These are phyloP conservation scores for Epizoanthus illoricatus DNA, from an alignment of 92 coral and sea anemone genomes.

Conservation along the genomic window DNA sequence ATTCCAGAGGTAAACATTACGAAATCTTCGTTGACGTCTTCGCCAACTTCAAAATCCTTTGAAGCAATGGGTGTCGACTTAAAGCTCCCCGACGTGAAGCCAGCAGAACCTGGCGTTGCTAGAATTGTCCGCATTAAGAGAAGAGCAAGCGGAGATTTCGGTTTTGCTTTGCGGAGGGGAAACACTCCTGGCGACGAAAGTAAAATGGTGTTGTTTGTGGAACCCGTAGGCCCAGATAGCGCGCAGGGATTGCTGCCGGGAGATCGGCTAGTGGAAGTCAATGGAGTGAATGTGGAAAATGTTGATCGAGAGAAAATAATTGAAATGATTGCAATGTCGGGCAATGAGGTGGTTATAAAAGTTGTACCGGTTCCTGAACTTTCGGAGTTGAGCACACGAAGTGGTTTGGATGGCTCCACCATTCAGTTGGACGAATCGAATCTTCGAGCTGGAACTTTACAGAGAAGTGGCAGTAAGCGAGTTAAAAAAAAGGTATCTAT, in stretches of 20 bases:
- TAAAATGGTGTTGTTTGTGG: slow-evolving; percentile 84
- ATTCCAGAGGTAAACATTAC: slow-evolving; percentile 50
- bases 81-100: slow-evolving; percentile 82
- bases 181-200: slow-evolving; percentile 74
- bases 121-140: slow-evolving; percentile 74
- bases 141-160: slow-evolving; percentile 92
- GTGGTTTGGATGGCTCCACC: slow-evolving; percentile 90
- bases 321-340: slow-evolving; percentile 93
- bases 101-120: slow-evolving; percentile 84
- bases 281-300: slow-evolving; percentile 84
- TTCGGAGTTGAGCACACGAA: slow-evolving; percentile 91
- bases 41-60: slow-evolving; percentile 83
- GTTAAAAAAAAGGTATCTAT: slow-evolving; percentile 89
- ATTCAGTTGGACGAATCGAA: slow-evolving; percentile 92
- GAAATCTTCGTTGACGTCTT: slow-evolving; percentile 63
- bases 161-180: slow-evolving; percentile 91
- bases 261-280: slow-evolving; percentile 91
- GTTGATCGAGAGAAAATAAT: slow-evolving; percentile 89
- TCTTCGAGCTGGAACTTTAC: slow-evolving; percentile 87
- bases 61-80: slow-evolving; percentile 90
- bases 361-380: slow-evolving; percentile 94
- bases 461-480: slow-evolving; percentile 96
- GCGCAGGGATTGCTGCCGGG: slow-evolving; percentile 83
- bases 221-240: slow-evolving; percentile 83
- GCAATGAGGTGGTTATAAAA: slow-evolving; percentile 86